Evolutionary conservation across 2,797 vertebrate genomes (phyloP), one percentile per base, ranked within the genome.

Genomic region (Mormyrus hasselquistii): DNA sequence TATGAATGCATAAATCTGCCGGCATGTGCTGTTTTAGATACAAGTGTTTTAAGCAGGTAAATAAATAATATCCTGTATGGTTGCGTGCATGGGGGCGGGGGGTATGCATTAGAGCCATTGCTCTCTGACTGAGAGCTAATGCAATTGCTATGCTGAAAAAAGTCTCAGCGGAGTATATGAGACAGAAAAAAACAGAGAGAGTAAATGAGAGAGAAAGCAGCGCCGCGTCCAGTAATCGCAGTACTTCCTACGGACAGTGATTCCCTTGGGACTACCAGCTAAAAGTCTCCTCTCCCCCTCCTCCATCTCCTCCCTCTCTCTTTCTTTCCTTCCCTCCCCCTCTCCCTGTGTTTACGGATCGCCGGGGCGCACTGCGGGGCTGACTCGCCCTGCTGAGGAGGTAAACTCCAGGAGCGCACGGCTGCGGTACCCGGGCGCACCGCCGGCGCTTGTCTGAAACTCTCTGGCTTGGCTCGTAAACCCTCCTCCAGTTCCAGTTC

Each of bases 111-210:
- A 69, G 34, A 52, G 87, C 10, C 44, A 14, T 41, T 83, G 76
- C 76, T 82, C 76, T 82, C 89, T 34, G 62, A 52, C 65, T 90
- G 29, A 41, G 34, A 65, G 87, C 59, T 88, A 57, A 86, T 88
- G 65, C 44, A 55, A 88, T 88, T 79, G 89, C 49, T 84, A 86
- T 65, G 55, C 52, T 84, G 10, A 83, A 88, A 83, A 82, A 79
- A 69, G 79, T 88, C 89, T 90, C 76, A 10, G 83, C 25, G 87
- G 89, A 88, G 59, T 38, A 38, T 19, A 47, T n/a, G 4, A 84
- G 49, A 25, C 19, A 53, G 83, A 85, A 86, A 94, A 93, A 93
- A 34, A 90, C 90, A 92, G 91, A 93, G 93, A 92, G 62, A 29
- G 84, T 44, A 53, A 82, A 65, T 34, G 69, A 82, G 87, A 82